Base-by-base conservation (phyloP, 35 echinoderm and acorn worm genomes). In the Stichopus chloronotus region DNA sequence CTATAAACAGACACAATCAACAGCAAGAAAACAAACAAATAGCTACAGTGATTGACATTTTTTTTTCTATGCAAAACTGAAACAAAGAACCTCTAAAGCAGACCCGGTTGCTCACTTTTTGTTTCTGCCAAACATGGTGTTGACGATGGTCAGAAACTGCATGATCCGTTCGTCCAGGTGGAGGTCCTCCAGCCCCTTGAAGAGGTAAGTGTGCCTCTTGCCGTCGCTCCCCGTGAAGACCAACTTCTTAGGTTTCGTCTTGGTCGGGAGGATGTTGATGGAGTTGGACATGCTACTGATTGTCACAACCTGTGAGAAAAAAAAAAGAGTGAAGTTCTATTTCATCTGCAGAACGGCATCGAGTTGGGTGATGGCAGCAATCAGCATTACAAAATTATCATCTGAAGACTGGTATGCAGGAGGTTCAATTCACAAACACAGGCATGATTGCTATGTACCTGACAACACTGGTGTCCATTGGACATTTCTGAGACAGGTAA, bases 151-250 rank as follows among this genome's bases (percentile, higher is more conserved):
- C 4, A 99, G 83, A 63, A 99, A 99, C 94, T 99, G 97, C 97
- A 99, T 99, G 92, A 99, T 99, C 53, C 97, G 91, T 79, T 99
- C 97, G 93, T 99, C 97, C 16, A 99, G 93, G 65, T 99, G 97
- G 9, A 99, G 88, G 52, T 99, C 97, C 82, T 99, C 97, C 59
- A 99, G 91, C 10, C 97, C 97, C 83, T 99, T 99, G 76, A 99
- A 99, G 24, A 99, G 95, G 92, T 99, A 99, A 10, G 97, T 94
- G 92, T 99, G 95, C 58, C 93, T 93, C 92, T 95, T 94, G 20
- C 97, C 94, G 69, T 99, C 97, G 57, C 79, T 90, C 11, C 97
- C 97, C 1, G 71, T 82, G 95, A 99, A 96, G 13, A 99, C 93
- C 9, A 99, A 78, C 89, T 99, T 99, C 95, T 99, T 99, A 9